These are phyloP conservation scores for Mesembrinibis cayennensis DNA, from an alignment of 2,113 vertebrate species.

Conservation along the genomic window DNA sequence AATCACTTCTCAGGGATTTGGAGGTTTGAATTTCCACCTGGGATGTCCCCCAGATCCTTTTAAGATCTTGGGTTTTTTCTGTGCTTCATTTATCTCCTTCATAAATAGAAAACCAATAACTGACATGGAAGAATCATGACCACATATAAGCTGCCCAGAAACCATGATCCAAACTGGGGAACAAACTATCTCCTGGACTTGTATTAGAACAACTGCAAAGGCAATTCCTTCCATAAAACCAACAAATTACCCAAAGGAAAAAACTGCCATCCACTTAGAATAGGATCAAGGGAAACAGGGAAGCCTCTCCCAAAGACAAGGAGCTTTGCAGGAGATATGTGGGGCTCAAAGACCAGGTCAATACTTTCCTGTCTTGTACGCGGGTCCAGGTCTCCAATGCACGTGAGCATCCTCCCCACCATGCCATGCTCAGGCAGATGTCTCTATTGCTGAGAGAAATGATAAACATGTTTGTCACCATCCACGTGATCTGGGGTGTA, in stretches of 20 bases:
- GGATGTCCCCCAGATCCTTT: not conserved
- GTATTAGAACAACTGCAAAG: not conserved
- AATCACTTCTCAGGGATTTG: not conserved
- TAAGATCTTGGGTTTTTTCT: not conserved
- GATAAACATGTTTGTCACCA: not conserved
- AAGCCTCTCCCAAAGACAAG: too few relatives aligned
- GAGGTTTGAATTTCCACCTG: not conserved
- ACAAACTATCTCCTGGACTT: not conserved
- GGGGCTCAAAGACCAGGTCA: not conserved
- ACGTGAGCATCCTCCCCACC: not conserved
- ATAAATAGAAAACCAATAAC: not conserved
- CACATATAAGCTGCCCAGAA: not conserved
- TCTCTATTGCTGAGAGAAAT: fast-evolving
- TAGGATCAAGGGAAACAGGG: fast-evolving
- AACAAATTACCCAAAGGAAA: not conserved
- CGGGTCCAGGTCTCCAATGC: fast-evolving
- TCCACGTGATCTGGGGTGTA: not conserved
- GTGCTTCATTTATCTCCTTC: not conserved
- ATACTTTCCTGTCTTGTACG: fast-evolving
- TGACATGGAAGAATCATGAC: not conserved
- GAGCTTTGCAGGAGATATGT: not conserved
- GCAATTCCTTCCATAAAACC: not conserved
- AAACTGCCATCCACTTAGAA: fast-evolving
- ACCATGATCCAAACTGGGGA: not conserved
- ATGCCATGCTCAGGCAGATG: not conserved